Percentiles rank a stretch among this genome's conserved stretches.
These are phyloP conservation scores for Colius striatus DNA, from an alignment of 2,113 vertebrate species.

Conservation along the genomic window DNA sequence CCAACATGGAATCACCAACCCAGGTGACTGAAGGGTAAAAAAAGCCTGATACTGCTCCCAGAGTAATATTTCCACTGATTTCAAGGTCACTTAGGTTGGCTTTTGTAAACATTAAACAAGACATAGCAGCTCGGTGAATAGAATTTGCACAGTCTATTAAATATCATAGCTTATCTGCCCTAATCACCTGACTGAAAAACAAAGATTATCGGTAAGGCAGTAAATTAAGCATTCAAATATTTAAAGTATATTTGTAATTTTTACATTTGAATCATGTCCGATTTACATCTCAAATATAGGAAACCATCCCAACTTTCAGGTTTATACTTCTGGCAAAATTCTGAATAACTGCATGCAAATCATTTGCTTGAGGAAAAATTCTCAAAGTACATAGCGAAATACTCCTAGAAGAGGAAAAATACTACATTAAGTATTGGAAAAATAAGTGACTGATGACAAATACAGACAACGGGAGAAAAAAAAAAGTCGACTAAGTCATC, in stretches of 20 bases:
- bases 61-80: not conserved
- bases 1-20: not conserved
- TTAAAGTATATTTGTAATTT: not conserved
- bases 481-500: not conserved
- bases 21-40: not conserved
- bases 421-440: not conserved
- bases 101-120: slow-evolving; percentile 42
- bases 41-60: not conserved
- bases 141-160: slow-evolving; percentile 12
- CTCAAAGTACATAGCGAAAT: not conserved
- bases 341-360: not conserved
- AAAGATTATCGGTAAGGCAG: not conserved
- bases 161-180: slow-evolving; percentile 15
- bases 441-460: not conserved
- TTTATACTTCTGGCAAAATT: not conserved
- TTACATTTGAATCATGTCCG: not conserved
- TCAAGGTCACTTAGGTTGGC: slow-evolving; percentile 29
- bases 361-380: not conserved
- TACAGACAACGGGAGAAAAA: not conserved
- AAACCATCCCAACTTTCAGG: not conserved
- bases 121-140: not conserved
- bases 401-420: not conserved
- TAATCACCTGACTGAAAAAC: slow-evolving; percentile 12
- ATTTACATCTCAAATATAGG: not conserved
- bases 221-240: not conserved